Conservation (phyloP, 2,888 invertebrate species). For the Lithophane semibrunnea region DNA sequence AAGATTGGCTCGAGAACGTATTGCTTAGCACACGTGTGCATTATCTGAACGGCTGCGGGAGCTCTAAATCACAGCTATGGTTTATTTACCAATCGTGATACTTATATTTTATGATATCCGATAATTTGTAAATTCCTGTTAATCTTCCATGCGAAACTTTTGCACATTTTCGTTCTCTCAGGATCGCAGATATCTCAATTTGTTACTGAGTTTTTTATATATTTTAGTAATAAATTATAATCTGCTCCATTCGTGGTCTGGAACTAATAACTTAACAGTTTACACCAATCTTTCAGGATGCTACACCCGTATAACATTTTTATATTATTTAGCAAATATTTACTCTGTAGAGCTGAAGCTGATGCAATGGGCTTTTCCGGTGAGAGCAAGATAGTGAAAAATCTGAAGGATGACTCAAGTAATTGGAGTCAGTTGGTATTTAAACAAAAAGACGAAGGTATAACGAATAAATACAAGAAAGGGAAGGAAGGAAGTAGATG, state of each 20-base stretch:
- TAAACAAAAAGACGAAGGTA: background rate
- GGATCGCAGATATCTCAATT: slow-evolving; percentile 17
- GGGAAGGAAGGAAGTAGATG: background rate
- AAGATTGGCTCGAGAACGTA: slow-evolving; percentile 73
- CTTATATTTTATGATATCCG: slow-evolving; percentile 72
- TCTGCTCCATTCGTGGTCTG: slow-evolving; percentile 48
- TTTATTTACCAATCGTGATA: slow-evolving; percentile 74
- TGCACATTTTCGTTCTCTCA: slow-evolving; percentile 31
- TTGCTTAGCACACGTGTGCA: slow-evolving; percentile 71
- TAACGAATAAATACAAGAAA: background rate
- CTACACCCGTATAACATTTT: slow-evolving; percentile 35
- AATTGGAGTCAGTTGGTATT: background rate
- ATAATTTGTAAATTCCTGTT: slow-evolving; percentile 68
- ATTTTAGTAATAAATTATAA: slow-evolving; percentile 48
- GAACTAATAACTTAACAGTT: slow-evolving; percentile 60
- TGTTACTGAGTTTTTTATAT: slow-evolving; percentile 4
- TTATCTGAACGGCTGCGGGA: slow-evolving; percentile 64
- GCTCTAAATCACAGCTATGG: slow-evolving; percentile 75
- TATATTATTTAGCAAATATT: slow-evolving; percentile 54
- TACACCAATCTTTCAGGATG: slow-evolving; percentile 59
- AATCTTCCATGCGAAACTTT: slow-evolving; percentile 51
- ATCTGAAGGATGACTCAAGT: background rate
- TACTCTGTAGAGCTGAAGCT: slow-evolving; percentile 22
- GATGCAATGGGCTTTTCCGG: background rate
- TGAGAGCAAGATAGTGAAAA: background rate